Conservation (phyloP, 2,797 vertebrate genomes). For the Florisuga fusca region DNA sequence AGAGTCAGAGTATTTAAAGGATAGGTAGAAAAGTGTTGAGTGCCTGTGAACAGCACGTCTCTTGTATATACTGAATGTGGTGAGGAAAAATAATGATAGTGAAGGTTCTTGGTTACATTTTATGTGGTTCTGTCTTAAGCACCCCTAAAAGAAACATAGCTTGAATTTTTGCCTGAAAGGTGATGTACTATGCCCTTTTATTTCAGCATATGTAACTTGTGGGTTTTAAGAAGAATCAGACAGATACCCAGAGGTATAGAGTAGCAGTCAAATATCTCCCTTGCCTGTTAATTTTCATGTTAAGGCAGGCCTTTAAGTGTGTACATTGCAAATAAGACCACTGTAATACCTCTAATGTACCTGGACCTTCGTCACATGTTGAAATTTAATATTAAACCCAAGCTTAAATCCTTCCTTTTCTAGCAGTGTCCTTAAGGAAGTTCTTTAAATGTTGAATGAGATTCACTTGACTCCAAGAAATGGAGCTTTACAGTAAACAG, state of each 20-base stretch:
- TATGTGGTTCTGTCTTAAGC: neutral
- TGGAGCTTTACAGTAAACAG: neutral
- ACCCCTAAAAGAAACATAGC: neutral
- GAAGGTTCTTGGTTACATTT: neutral
- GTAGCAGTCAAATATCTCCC: neutral
- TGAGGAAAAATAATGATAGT: neutral
- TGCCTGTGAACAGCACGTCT: neutral
- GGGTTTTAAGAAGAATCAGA: neutral
- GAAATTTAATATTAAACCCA: neutral
- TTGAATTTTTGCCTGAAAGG: constrained; percentile 8
- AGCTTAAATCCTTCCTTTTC: neutral
- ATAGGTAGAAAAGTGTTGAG: neutral
- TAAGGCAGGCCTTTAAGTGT: neutral
- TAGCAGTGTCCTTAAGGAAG: neutral
- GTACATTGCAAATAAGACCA: neutral
- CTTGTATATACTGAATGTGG: neutral
- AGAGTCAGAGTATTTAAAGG: neutral
- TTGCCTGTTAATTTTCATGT: constrained; percentile 19
- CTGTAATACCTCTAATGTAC: neutral
- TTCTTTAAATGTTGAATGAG: neutral
- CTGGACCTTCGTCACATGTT: neutral
- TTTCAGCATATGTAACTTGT: neutral
- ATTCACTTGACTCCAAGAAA: neutral
- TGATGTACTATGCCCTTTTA: neutral
- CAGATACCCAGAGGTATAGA: neutral